phyloP scores from a whole-genome alignment of 2,113 vertebrate species.

The Mustela nigripes region DNA sequence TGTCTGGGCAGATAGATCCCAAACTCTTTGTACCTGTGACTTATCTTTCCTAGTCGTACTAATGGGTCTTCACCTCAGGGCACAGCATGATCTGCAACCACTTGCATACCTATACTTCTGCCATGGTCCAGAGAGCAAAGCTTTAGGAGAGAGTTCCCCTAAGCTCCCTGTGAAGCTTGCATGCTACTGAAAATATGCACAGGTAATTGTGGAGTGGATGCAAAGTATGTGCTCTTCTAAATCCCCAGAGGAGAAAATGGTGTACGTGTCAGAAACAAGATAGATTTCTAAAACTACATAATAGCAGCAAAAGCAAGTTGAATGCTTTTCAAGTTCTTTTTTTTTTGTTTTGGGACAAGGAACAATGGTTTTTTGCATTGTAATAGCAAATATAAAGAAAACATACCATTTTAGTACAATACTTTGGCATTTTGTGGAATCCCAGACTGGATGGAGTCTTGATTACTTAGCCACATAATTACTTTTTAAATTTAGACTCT shows the following conservation, averaged over 20 bases:
- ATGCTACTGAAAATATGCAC: background rate
- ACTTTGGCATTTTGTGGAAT: background rate
- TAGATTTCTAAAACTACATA: background rate
- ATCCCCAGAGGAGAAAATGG: background rate
- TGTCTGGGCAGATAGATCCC: background rate
- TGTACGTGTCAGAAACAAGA: background rate
- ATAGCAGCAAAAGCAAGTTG: background rate
- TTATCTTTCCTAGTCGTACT: background rate
- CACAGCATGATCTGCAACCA: background rate
- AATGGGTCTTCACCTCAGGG: background rate
- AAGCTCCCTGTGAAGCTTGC: background rate
- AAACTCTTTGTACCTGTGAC: constrained; percentile 36
- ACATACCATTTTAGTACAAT: background rate
- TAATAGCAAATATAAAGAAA: background rate
- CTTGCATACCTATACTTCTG: background rate
- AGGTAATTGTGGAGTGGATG: background rate
- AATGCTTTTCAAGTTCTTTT: background rate
- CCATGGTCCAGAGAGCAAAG: background rate
- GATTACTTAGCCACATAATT: background rate
- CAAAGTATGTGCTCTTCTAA: background rate
- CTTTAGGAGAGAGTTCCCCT: background rate
- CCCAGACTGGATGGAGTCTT: background rate
- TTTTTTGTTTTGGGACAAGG: background rate
- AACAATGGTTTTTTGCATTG: background rate
- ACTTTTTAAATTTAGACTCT: background rate